phyloP scores from a whole-genome alignment of 2,797 vertebrate species.

The Simalia tracyae region DNA sequence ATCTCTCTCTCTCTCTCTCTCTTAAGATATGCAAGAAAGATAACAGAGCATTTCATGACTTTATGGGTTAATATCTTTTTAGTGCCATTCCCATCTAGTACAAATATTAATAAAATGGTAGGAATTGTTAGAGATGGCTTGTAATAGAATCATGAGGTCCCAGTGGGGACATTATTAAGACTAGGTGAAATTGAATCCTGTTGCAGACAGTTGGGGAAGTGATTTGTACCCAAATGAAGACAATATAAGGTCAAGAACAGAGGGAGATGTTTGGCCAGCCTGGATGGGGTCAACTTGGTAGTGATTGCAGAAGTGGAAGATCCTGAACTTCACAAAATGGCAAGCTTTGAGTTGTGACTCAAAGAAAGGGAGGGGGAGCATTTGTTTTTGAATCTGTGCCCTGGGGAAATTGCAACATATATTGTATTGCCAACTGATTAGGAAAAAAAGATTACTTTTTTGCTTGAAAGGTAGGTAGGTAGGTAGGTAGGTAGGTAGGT shows the following conservation, averaged over 20 bases:
- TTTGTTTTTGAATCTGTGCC: background rate
- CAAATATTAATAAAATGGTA: conserved; percentile 37
- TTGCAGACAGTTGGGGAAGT: conserved; percentile 1
- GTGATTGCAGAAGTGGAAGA: conserved; percentile 13
- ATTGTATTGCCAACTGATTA: background rate
- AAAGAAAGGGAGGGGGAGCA: background rate
- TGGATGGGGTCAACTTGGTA: conserved; percentile 1
- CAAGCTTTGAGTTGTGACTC: background rate
- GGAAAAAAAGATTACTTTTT: background rate
- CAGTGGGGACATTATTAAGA: conserved; percentile 26
- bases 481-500: background rate
- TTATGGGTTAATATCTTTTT: conserved; percentile 37
- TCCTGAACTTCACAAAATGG: background rate
- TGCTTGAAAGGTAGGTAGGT: background rate
- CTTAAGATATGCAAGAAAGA: conserved; percentile 25
- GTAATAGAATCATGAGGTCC: conserved; percentile 23
- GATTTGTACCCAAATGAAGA: conserved; percentile 25
- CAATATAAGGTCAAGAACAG: conserved; percentile 19
- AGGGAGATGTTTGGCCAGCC: conserved; percentile 5
- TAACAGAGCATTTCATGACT: conserved; percentile 34
- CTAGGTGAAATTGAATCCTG: conserved; percentile 18
- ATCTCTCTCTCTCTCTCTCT: conserved; percentile 17
- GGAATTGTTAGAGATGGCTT: conserved; percentile 22
- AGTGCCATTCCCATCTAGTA: conserved; percentile 10
- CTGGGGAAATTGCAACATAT: background rate